phyloP scores from a whole-genome alignment of 1,140 invertebrate genomes.

The Ips nitidus region DNA sequence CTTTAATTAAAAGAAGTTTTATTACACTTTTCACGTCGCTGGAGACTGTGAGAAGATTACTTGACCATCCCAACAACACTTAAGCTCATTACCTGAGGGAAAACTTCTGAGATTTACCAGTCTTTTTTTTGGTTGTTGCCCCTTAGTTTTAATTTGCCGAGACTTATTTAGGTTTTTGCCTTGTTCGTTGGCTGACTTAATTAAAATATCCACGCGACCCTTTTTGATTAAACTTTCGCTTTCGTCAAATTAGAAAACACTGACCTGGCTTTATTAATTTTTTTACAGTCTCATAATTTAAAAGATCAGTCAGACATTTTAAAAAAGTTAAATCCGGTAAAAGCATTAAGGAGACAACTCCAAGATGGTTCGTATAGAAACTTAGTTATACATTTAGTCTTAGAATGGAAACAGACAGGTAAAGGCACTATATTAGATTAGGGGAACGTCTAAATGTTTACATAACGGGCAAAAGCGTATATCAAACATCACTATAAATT shows the following conservation, averaged over 20 bases:
- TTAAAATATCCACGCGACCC: constrained; percentile 17
- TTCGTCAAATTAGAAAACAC: constrained; percentile 4
- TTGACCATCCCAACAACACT: constrained; percentile 39
- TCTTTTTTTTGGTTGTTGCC: constrained; percentile 10
- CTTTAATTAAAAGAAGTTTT: constrained; percentile 39
- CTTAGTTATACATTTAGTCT: no score
- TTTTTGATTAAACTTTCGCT: background rate
- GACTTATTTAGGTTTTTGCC: constrained; percentile 22
- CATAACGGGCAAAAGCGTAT: no score
- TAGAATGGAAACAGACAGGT: no score
- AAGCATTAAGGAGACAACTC: no score
- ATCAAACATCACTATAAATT: no score
- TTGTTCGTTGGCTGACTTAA: constrained; percentile 24
- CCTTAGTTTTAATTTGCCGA: constrained; percentile 24
- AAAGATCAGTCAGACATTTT: no score
- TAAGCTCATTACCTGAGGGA: constrained; percentile 37
- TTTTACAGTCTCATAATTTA: no score
- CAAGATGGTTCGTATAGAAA: no score
- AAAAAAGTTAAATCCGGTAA: no score
- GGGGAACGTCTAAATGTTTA: no score
- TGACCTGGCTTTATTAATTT: no score
- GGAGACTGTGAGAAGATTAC: constrained; percentile 34
- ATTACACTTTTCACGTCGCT: constrained; percentile 38
- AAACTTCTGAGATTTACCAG: constrained; percentile 32
- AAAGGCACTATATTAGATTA: no score